Evolutionary conservation across 1,140 invertebrate species (phyloP), one percentile per base, ranked within the genome.

Genomic region (Sycobia sp.): DNA sequence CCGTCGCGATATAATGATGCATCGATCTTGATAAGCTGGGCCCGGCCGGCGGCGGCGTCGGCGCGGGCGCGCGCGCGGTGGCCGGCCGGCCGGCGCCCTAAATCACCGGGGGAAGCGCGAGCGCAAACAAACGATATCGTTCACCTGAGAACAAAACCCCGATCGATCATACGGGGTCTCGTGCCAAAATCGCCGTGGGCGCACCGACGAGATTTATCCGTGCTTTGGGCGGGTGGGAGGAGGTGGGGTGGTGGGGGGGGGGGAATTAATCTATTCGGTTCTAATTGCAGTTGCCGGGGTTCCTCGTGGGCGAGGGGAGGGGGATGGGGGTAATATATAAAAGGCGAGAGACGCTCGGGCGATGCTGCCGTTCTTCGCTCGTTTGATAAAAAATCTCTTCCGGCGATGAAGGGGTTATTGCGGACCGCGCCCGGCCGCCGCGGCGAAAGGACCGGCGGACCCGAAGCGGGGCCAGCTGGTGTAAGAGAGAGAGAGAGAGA

Each of bases 361-460:
- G 25, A 46, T 47, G n/a, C n/a, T n/a, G n/a, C n/a, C n/a, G n/a
- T n/a, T n/a, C n/a, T n/a, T n/a, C 32, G 4, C 14, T 39, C 29
- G 29, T 39, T 60, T 55, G 27, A 32, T n/a, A 56, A 56, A 63
- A 41, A 49, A 63, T 56, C 34, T 64, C 62, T 64, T 64, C 62
- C 54, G 62, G 62, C 54, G 38, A n/a, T n/a, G n/a, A 43, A 57
- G 50, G 46, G 61, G 25, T 62, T 60, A 27, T n/a, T n/a, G n/a
- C n/a, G n/a, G n/a, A n/a, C n/a, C n/a, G n/a, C n/a, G 1, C 1
- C 16, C n/a, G 38, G 14, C 14, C n/a, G 14, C 14, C n/a, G 57
- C 32, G 13, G 38, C 16, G 36, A 23, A 1, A 23, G 34, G 53
- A 11, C 29, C 29, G 29, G 29, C n/a, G n/a, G n/a, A n/a, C n/a